A percentile compares a stretch with the other conserved stretches of the same genome.
phyloP scores from a whole-genome alignment of 2,888 invertebrate genomes.

The Acholoe squamosa region DNA sequence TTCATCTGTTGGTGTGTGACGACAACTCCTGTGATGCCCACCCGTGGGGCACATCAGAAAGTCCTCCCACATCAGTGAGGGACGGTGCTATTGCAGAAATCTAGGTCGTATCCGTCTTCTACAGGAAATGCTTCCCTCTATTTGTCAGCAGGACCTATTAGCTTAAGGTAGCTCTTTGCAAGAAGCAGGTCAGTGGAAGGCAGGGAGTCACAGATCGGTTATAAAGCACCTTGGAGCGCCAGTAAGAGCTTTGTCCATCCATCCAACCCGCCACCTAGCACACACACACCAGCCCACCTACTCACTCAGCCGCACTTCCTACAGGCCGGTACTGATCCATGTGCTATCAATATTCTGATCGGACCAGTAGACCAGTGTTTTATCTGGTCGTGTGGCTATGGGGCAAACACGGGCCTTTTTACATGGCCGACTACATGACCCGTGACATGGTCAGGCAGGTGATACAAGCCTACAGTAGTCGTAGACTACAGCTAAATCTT shows the following conservation, averaged over 20 bases:
- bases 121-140: neutral
- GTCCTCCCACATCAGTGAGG: neutral
- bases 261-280: neutral
- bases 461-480: neutral
- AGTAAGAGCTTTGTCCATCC: neutral
- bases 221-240: neutral
- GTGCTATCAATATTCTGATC: neutral
- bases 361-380: neutral
- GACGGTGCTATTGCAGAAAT: neutral
- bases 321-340: neutral
- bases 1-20: no score
- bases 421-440: neutral
- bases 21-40: no score
- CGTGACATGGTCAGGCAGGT: neutral
- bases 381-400: neutral
- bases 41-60: no score
- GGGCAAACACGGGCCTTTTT: neutral
- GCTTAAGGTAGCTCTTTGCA: conserved; percentile 11
- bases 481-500: neutral
- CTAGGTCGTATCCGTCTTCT: neutral
- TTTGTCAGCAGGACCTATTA: neutral
- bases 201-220: conserved; percentile 8
- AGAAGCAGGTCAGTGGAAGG: neutral
- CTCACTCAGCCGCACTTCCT: neutral
- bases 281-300: neutral